Base-by-base conservation (phyloP, 2,797 vertebrate genomes). In the Sebastes jordani region DNA sequence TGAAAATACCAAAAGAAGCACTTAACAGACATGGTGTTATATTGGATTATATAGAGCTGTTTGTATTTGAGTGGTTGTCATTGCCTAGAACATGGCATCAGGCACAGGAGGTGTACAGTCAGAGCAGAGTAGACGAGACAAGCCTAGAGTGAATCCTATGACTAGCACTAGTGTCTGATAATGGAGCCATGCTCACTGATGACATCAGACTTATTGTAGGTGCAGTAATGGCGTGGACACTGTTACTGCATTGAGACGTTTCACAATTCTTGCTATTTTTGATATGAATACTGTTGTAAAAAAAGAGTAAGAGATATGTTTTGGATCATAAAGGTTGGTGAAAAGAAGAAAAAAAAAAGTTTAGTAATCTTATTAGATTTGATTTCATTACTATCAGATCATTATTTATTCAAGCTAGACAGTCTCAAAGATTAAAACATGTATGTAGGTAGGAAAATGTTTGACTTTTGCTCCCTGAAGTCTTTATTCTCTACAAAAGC, bases 51-150 rank as follows among this genome's bases (percentile, higher is more conserved):
- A 74, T 55, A 27, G 62, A 73, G 83, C 69, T 49, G 72, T 84
- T 90, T 90, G 83, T 89, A 78, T 78, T 63, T 83, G n/a, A 75
- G 77, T 30, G 68, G 14, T 79, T 77, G 72, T 87, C 82, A 20
- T 79, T 70, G 78, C 54, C 6, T 23, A 5, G 46, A 62, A 72
- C 13, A 61, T 81, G 70, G 70, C 60, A 78, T 86, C 83, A 73
- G 62, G 67, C 14, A 11, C 52, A 3, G 18, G 87, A 86, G 70
- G 66, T 81, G 78, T 38, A 42, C 58, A 38, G 52, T 42, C 72
- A 75, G 56, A 60, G 64, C 55, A 13, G 49, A 76, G 73, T 27
- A 54, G 64, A 80, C n/a, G 46, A 83, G 79, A 62, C 61, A n/a
- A 67, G 66, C 54, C 55, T 59, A 58, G 69, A 3, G 82, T 75